Evolutionary conservation across 2,797 vertebrate genomes (phyloP).

Genomic region (Danio aesculapii): DNA sequence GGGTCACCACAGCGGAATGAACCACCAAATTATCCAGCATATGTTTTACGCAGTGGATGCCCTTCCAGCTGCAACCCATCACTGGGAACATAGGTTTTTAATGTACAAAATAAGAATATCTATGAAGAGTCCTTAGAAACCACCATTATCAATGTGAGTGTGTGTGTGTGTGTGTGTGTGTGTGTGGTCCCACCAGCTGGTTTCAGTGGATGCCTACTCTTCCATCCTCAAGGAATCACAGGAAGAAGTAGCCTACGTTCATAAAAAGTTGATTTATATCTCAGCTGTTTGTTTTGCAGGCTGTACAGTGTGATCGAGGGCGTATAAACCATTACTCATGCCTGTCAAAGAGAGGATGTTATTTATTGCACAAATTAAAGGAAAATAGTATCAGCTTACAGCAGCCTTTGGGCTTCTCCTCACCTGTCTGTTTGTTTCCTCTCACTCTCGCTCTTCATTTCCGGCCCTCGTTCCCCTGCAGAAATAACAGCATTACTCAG

Average conservation of each 20-base stretch:
- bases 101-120: too few species aligned
- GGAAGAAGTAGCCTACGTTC: background rate
- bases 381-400: conserved; percentile 68
- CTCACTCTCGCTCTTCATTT: conserved; percentile 63
- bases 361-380: conserved; percentile 61
- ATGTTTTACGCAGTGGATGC: too few species aligned
- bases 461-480: conserved; percentile 46
- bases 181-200: conserved; percentile 51
- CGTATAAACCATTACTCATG: conserved; percentile 52
- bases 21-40: too few species aligned
- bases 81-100: background rate
- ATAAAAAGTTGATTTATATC: conserved; percentile 46
- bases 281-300: conserved; percentile 35
- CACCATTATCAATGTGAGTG: too few species aligned
- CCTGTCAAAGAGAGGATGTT: conserved; percentile 61
- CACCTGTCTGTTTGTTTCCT: conserved; percentile 31
- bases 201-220: conserved; percentile 8
- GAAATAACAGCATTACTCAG: conserved; percentile 55
- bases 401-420: conserved; percentile 52
- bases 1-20: too few species aligned
- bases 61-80: too few species aligned
- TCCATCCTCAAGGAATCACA: conserved; percentile 10
- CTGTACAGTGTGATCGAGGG: conserved; percentile 52
- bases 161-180: conserved; percentile 28
- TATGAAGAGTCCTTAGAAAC: too few species aligned